Conservation (phyloP, 1,140 invertebrate genomes). For the Idris sp. region DNA sequence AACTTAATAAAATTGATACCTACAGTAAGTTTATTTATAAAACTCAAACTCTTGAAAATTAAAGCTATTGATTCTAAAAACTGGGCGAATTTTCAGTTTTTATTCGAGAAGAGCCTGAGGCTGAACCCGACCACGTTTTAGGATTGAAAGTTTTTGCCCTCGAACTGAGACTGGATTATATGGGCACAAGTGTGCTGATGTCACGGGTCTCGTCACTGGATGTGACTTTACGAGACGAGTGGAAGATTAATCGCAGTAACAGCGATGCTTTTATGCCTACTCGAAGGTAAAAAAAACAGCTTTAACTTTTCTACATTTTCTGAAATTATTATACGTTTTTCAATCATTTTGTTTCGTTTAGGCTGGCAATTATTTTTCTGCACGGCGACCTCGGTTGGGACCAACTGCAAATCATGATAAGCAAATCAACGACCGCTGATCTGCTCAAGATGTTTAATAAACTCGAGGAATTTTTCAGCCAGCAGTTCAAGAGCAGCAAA, state of each 20-base stretch:
- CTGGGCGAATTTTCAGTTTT: constrained; percentile 83
- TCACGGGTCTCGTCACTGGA: constrained; percentile 89
- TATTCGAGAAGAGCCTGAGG: constrained; percentile 92
- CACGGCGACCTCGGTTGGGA: constrained; percentile 96
- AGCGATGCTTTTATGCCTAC: constrained; percentile 80
- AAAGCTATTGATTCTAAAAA: too few species aligned
- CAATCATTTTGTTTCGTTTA: too few species aligned
- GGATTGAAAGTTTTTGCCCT: constrained; percentile 91
- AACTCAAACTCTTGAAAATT: too few species aligned
- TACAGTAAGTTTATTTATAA: constrained; percentile 81
- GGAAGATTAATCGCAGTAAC: constrained; percentile 82
- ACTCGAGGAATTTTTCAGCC: constrained; percentile 97
- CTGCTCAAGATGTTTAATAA: constrained; percentile 97
- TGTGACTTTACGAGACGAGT: constrained; percentile 89
- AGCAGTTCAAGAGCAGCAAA: constrained; percentile 96
- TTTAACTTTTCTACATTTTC: background rate
- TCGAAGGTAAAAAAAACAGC: constrained; percentile 71
- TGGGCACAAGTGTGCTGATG: constrained; percentile 96
- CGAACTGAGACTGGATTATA: constrained; percentile 95
- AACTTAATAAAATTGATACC: constrained; percentile 92
- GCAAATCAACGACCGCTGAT: constrained; percentile 96
- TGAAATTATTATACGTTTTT: constrained; percentile 3
- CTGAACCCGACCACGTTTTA: constrained; percentile 92
- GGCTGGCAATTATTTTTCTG: constrained; percentile 94
- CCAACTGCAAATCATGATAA: constrained; percentile 96